Base-by-base conservation (phyloP, 2,113 vertebrate species). In the Lagopus muta region DNA sequence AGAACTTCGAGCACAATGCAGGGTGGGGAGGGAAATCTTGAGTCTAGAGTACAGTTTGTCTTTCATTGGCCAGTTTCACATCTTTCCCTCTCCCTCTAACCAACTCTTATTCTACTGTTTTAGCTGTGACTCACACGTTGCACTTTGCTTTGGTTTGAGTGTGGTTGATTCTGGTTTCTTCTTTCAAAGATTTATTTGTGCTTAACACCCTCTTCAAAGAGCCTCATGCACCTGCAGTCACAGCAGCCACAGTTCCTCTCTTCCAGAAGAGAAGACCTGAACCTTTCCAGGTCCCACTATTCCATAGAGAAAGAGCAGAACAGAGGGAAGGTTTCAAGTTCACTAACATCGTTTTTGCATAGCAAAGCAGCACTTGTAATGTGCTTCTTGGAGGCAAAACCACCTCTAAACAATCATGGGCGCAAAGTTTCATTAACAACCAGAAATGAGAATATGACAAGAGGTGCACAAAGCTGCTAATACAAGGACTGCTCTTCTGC, bases 371-470 rank as follows among this genome's bases (percentile, higher is more conserved):
- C 27, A 52, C 54, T 80, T 91, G 13, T 13, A 2, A 22, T 85
- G 38, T 47, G 66, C n/a, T 50, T 75, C 66, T 67, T 40, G 34
- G 73, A 2, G 0, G 38, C 45, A 73, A 55, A 90, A 50, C n/a
- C 66, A 57, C 11, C 61, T 42, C 48, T 79, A 42, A 92, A 20
- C 11, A 30, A 36, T 80, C 50, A 45, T 10, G 79, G 42, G 42
- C 13, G 47, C 25, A 81, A 75, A 22, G 40, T 54, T 62, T 89
- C 66, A 38, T 43, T 70, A 85, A 64, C 15, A 87, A 43, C 7
- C 60, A 82, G 61, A 92, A 81, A 86, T 70, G 11, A 93, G 95
- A 85, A 91, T 30, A 18, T 79, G 52, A 71, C 70, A 66, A 87
- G 43, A 89, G 16, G 21, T 45, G 43, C 45, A 61, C 27, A 45